Percentiles rank a stretch among this genome's conserved stretches.
Evolutionary conservation across 2,888 invertebrate genomes (phyloP).

Genomic region (Cryptus armator): DNA sequence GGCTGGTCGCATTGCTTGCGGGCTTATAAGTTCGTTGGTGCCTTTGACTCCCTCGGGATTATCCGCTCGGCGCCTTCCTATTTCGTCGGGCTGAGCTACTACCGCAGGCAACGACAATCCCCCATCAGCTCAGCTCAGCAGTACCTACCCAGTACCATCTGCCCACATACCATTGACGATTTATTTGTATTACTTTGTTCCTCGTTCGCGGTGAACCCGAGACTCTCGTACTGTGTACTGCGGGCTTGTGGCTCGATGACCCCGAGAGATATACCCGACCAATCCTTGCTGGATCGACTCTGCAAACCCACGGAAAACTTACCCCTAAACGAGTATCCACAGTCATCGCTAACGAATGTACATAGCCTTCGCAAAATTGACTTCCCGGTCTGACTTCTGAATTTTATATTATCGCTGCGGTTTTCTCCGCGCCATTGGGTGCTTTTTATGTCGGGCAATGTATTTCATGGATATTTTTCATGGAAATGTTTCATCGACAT

Average conservation of each 20-base stretch:
- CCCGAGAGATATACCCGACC: constrained; percentile 47
- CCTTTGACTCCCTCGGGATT: constrained; percentile 54
- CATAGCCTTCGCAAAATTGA: background rate
- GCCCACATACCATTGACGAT: constrained; percentile 78
- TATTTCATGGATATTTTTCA: no score
- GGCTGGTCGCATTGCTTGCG: constrained; percentile 19
- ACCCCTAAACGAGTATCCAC: constrained; percentile 35
- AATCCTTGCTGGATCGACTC: constrained; percentile 24
- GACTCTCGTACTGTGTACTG: constrained; percentile 23
- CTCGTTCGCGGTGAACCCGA: constrained; percentile 71
- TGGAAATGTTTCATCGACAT: no score
- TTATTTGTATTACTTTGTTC: constrained; percentile 79
- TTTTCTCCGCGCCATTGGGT: background rate
- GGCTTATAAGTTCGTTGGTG: constrained; percentile 52
- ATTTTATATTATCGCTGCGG: background rate
- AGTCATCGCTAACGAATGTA: constrained; percentile 29
- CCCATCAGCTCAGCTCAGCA: constrained; percentile 70
- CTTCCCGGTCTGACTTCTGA: background rate
- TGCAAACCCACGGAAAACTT: constrained; percentile 49
- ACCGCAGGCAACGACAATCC: constrained; percentile 47
- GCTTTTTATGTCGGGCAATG: background rate
- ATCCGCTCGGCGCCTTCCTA: constrained; percentile 55
- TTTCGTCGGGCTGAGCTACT: constrained; percentile 33
- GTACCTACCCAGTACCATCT: constrained; percentile 72
- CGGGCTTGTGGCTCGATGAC: constrained; percentile 27